Evolutionary conservation across 2,888 invertebrate genomes (phyloP).

Genomic region (Drosophila prolongata): DNA sequence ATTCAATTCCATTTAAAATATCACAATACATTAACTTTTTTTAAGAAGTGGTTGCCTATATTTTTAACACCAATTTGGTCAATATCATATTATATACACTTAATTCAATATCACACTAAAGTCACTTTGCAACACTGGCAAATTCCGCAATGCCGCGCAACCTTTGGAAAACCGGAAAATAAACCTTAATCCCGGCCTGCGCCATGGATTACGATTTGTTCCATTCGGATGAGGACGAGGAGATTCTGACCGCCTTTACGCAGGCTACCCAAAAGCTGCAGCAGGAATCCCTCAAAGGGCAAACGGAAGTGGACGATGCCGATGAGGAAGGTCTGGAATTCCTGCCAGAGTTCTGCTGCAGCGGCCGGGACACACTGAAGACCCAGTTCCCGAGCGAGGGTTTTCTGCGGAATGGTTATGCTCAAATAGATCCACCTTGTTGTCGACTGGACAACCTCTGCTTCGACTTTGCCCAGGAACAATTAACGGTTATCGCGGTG

Average conservation of each 20-base stretch:
- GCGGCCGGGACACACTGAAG: slow-evolving; percentile 76
- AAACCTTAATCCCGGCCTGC: not conserved
- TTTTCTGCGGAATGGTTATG: slow-evolving; percentile 76
- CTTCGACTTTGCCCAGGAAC: slow-evolving; percentile 67
- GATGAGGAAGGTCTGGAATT: slow-evolving; percentile 37
- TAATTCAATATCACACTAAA: too few relatives aligned
- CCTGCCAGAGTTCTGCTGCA: slow-evolving; percentile 81
- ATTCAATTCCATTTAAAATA: not conserved
- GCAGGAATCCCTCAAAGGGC: slow-evolving; percentile 1
- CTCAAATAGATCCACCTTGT: slow-evolving; percentile 40
- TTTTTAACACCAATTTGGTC: too few relatives aligned
- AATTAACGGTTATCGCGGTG: slow-evolving; percentile 60
- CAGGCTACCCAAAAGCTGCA: slow-evolving; percentile 69
- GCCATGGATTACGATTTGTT: slow-evolving; percentile 84
- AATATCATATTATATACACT: too few relatives aligned
- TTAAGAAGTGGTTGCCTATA: too few relatives aligned
- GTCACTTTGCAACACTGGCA: too few relatives aligned
- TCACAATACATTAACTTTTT: not conserved
- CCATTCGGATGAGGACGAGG: slow-evolving; percentile 83
- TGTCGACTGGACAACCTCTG: slow-evolving; percentile 49
- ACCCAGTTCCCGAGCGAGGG: slow-evolving; percentile 67
- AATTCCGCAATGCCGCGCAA: slow-evolving; percentile 3
- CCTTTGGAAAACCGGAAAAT: not conserved
- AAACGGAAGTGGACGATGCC: slow-evolving; percentile 3
- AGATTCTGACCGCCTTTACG: slow-evolving; percentile 76